Conservation (phyloP, 2,888 invertebrate species). For the Noctua comes region DNA sequence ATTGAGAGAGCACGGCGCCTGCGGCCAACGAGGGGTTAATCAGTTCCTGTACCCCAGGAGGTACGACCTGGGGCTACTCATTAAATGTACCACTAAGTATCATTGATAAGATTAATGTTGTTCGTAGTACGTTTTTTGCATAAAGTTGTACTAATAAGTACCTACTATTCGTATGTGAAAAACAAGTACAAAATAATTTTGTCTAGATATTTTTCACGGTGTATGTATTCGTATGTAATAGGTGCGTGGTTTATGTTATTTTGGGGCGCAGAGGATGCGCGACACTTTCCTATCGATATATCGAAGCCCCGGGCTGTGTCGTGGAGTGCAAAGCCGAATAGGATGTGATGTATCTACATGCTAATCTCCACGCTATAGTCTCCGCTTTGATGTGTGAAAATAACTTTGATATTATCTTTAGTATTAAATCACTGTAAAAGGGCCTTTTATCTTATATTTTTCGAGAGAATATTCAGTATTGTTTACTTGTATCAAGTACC, state of each 20-base stretch:
- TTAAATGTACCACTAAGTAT: neutral
- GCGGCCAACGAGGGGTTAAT: conserved; percentile 64
- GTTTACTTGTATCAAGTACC: neutral
- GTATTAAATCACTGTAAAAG: conserved; percentile 48
- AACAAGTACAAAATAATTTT: neutral
- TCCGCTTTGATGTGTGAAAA: conserved; percentile 58
- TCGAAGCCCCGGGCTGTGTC: conserved; percentile 69
- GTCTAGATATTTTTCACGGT: neutral
- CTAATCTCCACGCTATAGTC: conserved; percentile 62
- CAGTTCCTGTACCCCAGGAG: conserved; percentile 60
- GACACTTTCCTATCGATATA: conserved; percentile 56
- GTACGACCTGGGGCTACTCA: neutral
- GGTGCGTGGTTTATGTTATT: conserved; percentile 21
- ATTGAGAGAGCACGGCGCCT: conserved; percentile 56
- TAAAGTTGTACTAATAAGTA: neutral
- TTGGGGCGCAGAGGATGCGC: conserved; percentile 28
- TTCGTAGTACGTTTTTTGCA: neutral
- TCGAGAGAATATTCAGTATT: neutral
- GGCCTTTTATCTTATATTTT: conserved; percentile 15
- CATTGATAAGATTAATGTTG: conserved; percentile 1
- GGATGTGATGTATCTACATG: conserved; percentile 63
- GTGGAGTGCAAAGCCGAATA: conserved; percentile 67
- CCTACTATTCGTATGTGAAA: conserved; percentile 1
- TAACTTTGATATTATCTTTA: conserved; percentile 41
- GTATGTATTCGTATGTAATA: neutral